Percentiles rank a stretch among this genome's conserved stretches.
Conservation (phyloP, 2,113 vertebrate genomes). For the Bos javanicus region DNA sequence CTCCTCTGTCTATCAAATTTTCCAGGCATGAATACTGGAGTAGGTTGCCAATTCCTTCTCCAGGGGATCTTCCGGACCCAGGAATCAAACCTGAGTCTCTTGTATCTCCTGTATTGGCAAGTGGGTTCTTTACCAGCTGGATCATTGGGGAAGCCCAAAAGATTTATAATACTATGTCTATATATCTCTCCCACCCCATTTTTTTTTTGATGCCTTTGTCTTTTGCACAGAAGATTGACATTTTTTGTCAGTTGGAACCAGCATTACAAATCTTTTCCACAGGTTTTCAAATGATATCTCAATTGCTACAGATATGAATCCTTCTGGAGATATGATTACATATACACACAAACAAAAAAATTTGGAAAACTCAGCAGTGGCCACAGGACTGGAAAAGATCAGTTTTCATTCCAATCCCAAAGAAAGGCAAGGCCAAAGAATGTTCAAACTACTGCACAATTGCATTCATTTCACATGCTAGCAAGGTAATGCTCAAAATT, state of each 20-base stretch:
- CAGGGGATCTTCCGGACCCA: neutral
- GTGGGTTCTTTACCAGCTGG: neutral
- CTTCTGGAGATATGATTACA: neutral
- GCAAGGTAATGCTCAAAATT: neutral
- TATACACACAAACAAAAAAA: neutral
- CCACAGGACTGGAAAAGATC: neutral
- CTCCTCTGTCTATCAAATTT: neutral
- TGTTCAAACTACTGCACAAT: neutral
- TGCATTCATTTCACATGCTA: neutral
- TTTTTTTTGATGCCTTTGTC: neutral
- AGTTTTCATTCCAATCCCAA: neutral
- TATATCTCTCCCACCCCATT: neutral
- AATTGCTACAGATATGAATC: neutral
- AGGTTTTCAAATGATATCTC: neutral
- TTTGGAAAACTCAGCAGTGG: neutral
- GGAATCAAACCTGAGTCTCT: neutral
- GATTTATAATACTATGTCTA: neutral
- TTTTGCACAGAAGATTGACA: neutral
- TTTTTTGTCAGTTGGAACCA: neutral
- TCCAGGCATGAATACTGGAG: neutral
- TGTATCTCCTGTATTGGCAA: neutral
- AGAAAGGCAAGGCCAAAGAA: neutral
- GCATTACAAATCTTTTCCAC: neutral
- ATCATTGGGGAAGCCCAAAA: neutral
- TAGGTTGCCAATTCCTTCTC: neutral